Conservation (phyloP, 2,888 invertebrate species). For the Agonopterix subpropinquella region DNA sequence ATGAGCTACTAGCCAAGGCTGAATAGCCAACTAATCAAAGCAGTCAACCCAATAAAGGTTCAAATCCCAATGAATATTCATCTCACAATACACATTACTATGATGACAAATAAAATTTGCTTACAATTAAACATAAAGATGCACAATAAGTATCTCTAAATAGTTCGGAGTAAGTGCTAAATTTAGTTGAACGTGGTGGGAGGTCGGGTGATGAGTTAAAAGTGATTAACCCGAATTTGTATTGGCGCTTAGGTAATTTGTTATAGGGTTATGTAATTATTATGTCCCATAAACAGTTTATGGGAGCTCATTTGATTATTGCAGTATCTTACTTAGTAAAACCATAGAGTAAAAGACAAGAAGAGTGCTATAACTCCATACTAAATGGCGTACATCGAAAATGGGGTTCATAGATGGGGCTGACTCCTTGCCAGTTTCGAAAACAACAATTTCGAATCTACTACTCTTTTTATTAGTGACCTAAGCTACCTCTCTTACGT, state of each 20-base stretch:
- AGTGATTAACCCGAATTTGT: constrained; percentile 39
- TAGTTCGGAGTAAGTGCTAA: constrained; percentile 28
- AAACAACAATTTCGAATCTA: too few species aligned
- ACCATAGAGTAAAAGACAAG: too few species aligned
- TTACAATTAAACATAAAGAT: constrained; percentile 20
- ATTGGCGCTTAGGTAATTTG: neutral
- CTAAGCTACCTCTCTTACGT: too few species aligned
- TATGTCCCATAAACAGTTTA: neutral
- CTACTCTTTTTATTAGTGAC: too few species aligned
- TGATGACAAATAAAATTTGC: constrained; percentile 22
- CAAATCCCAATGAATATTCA: constrained; percentile 25
- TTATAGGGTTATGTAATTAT: neutral
- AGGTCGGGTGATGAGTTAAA: constrained; percentile 29
- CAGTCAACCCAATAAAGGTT: neutral
- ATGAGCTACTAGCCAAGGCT: too few species aligned
- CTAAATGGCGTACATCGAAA: too few species aligned
- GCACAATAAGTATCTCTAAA: constrained; percentile 2
- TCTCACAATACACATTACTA: constrained; percentile 12
- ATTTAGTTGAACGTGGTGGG: constrained; percentile 32
- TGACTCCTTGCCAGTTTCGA: too few species aligned
- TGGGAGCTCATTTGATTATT: too few species aligned
- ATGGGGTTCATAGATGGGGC: too few species aligned
- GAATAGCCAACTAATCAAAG: too few species aligned
- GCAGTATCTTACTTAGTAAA: too few species aligned
- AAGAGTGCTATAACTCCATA: too few species aligned